Conservation (phyloP, 1,140 invertebrate species). For the Drosophila rhopaloa region DNA sequence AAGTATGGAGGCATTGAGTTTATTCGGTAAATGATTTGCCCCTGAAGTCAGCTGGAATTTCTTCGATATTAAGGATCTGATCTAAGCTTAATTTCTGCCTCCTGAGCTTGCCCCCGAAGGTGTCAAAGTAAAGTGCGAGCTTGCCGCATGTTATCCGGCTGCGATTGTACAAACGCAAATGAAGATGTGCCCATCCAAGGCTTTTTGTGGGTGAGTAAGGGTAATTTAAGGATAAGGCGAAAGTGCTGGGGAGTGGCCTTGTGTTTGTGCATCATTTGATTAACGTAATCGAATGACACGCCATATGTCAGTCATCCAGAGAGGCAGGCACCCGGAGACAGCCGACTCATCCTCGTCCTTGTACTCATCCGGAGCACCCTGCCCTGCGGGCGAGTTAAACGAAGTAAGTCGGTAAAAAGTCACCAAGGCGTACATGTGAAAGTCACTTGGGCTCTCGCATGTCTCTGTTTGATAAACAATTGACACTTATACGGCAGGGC, state of each 20-base stretch:
- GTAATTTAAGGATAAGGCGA: not conserved
- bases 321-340: slow-evolving; percentile 27
- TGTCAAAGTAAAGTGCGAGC: slow-evolving; percentile 27
- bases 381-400: slow-evolving; percentile 56
- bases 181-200: not conserved
- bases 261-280: slow-evolving; percentile 82
- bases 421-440: slow-evolving; percentile 55
- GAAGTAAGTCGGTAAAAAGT: slow-evolving; percentile 72
- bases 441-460: slow-evolving; percentile 46
- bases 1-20: not conserved
- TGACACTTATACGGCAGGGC: slow-evolving; percentile 54
- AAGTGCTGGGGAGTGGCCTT: slow-evolving; percentile 6
- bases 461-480: slow-evolving; percentile 74
- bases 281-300: slow-evolving; percentile 79
- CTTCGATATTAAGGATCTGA: not conserved
- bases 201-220: not conserved
- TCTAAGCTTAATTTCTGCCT: slow-evolving; percentile 12
- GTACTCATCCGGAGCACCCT: not conserved
- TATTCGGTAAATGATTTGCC: not conserved
- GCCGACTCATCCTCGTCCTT: slow-evolving; percentile 13
- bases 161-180: slow-evolving; percentile 43
- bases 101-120: slow-evolving; percentile 4
- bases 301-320: slow-evolving; percentile 56
- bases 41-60: not conserved
- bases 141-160: slow-evolving; percentile 26